phyloP scores from a whole-genome alignment of 2,888 invertebrate genomes.

The Chrysomela aeneicollis region DNA sequence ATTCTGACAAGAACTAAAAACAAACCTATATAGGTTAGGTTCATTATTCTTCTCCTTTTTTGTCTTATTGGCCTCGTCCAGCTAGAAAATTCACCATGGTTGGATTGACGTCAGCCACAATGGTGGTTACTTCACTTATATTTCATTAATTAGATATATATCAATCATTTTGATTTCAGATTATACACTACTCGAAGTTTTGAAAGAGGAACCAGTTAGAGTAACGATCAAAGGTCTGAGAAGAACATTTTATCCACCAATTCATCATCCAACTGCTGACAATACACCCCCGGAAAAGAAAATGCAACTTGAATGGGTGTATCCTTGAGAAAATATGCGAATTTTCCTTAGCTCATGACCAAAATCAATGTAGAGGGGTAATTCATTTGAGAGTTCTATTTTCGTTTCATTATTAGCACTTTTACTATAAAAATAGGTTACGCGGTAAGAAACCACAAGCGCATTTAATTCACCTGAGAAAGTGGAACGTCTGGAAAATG shows the following conservation, averaged over 20 bases:
- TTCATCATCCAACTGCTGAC: conserved; percentile 84
- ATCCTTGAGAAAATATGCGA: conserved; percentile 63
- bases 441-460: background rate
- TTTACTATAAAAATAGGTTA: too few species aligned
- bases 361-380: too few species aligned
- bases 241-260: conserved; percentile 86
- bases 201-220: conserved; percentile 85
- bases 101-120: too few species aligned
- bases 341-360: background rate
- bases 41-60: too few species aligned
- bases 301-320: conserved; percentile 93
- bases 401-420: background rate
- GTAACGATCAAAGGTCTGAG: conserved; percentile 84
- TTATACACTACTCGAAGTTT: conserved; percentile 83
- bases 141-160: too few species aligned
- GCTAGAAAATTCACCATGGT: too few species aligned
- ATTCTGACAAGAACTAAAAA: too few species aligned
- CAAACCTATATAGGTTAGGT: too few species aligned
- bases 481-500: background rate
- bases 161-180: conserved; percentile 65
- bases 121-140: too few species aligned
- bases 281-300: conserved; percentile 89
- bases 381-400: background rate
- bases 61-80: too few species aligned
- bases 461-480: background rate